These are phyloP conservation scores for Eumacrocentrus americanus DNA, from an alignment of 2,888 invertebrate species.

Conservation along the genomic window DNA sequence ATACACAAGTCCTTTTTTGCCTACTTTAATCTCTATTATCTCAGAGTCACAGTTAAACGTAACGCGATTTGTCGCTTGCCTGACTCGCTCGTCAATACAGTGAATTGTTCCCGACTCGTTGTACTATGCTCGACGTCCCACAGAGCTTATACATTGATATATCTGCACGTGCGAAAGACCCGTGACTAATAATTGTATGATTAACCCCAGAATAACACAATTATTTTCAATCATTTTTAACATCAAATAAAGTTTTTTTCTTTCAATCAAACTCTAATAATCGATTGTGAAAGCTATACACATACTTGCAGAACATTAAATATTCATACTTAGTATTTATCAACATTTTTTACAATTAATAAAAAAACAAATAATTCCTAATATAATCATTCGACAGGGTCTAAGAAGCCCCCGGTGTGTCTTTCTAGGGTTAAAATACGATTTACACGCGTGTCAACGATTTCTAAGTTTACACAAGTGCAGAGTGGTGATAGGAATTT, in stretches of 20 bases:
- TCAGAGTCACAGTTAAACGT: conserved; percentile 14
- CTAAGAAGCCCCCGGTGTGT: too few species aligned
- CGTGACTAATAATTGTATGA: conserved; percentile 7
- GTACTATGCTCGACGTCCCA: conserved; percentile 3
- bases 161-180: conserved; percentile 22
- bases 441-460: neutral
- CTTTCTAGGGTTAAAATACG: too few species aligned
- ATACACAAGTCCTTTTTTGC: conserved; percentile 23
- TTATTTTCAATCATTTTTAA: neutral
- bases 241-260: neutral
- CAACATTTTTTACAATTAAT: too few species aligned
- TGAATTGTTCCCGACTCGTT: conserved; percentile 27
- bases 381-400: too few species aligned
- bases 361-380: too few species aligned
- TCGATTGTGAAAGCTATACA: too few species aligned
- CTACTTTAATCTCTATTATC: conserved; percentile 8
- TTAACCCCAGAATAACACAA: neutral
- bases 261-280: too few species aligned
- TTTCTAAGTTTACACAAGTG: conserved; percentile 8
- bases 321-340: neutral
- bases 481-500: neutral
- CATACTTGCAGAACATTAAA: too few species aligned
- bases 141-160: conserved; percentile 9
- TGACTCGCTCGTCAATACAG: conserved; percentile 22
- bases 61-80: conserved; percentile 13